Conservation (phyloP, 1,140 invertebrate species). For the Babylonia areolata region DNA sequence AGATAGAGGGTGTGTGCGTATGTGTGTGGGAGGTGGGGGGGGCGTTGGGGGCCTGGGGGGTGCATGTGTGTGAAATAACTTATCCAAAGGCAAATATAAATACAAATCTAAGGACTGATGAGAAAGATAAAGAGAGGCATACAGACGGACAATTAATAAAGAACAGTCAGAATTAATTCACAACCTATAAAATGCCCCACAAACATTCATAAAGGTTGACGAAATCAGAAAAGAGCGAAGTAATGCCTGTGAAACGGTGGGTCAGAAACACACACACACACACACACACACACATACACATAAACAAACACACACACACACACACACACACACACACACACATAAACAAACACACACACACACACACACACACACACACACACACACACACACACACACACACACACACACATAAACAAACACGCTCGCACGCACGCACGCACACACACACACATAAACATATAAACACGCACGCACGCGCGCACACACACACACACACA, state of each 20-base stretch:
- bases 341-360: too few species aligned
- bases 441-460: conserved; percentile 11
- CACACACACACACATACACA: background rate
- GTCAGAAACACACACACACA: too few species aligned
- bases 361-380: conserved; percentile 2
- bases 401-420: background rate
- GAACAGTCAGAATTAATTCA: too few species aligned
- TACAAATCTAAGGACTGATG: background rate
- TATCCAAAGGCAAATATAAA: background rate
- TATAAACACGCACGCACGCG: background rate
- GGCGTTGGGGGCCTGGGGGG: too few species aligned
- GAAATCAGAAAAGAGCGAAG: too few species aligned
- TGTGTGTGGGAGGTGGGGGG: too few species aligned
- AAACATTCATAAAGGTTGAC: background rate
- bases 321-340: too few species aligned
- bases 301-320: background rate
- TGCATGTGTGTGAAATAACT: background rate
- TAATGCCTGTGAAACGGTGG: too few species aligned
- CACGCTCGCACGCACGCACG: background rate
- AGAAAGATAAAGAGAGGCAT: background rate
- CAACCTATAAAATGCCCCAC: background rate
- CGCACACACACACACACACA: conserved; percentile 12
- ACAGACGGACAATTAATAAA: too few species aligned
- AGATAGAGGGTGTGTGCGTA: too few species aligned
- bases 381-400: background rate